Base-by-base conservation (phyloP, 2,888 invertebrate genomes). In the Philopedon plagiatum region DNA sequence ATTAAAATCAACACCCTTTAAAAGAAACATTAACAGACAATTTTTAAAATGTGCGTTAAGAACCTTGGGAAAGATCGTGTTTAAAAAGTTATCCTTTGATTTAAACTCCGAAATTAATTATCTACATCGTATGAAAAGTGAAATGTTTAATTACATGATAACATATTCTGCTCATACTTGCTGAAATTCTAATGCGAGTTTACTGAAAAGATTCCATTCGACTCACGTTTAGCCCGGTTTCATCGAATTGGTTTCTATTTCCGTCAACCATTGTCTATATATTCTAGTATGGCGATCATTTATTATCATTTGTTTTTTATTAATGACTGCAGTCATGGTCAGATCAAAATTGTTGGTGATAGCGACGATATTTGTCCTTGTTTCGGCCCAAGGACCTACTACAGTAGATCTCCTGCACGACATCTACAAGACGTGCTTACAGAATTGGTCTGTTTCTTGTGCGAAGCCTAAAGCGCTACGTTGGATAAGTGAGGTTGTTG, bases 381-480 rank as follows among this genome's bases (percentile, higher is more conserved):
- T 75, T 15, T 44, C 71, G 9, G 82, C 82, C 3, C 78, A 80
- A 51, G 80, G 78, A 41, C 75, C 74, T 29, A 89, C 92, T n/a
- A 92, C 92, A 1, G 86, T 90, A 1, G 90, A 89, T 75, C 84
- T 93, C 80, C 87, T 90, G 15, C 86, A 86, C 75, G 92, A 91
- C 80, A 90, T 92, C 85, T 93, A 92, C 83, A 85, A 88, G 62
- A 88, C 89, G 83, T 93, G 93, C 80, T 82, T 93, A 56, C 90
- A 90, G 82, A 90, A 91, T 80, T 90, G 91, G 80, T 91, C 91
- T 44, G 87, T 91, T 75, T 88, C 89, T 80, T 95, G 95, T 86
- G 91, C 93, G 64, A 92, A 92, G 80, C 94, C 94, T 7, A 93
- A 93, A 84, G 90, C 94, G 51, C 84, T 94, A 81, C 88, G 90